Evolutionary conservation across 2,888 invertebrate genomes (phyloP), one percentile per base, ranked within the genome.

Genomic region (Chrysomela aeneicollis): DNA sequence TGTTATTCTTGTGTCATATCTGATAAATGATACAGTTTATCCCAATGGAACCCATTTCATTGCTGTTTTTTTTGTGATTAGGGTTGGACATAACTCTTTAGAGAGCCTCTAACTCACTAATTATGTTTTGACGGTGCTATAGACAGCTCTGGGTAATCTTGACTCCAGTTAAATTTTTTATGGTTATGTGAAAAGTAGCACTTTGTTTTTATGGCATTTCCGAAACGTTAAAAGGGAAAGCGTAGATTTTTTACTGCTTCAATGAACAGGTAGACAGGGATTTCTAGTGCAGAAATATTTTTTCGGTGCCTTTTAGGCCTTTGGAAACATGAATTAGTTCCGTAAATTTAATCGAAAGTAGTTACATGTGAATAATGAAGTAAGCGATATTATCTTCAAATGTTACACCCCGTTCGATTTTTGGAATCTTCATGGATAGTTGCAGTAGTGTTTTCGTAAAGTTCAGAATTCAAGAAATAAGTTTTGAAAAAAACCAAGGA

Each of bases 51-150:
- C 15, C 4, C 42, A 42, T 42, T 42, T 15, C n/a, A 6, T 42
- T 42, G 42, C n/a, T 42, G 42, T 42, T 42, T 42, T 35, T 42
- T 42, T 42, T 2, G 42, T 42, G 42, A 42, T 42, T 42, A 42
- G 42, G 42, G 42, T 15, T 42, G 42, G 42, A 2, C 42, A 42
- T 42, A 2, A 12, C 42, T 42, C 42, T 42, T 42, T 15, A 42
- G 42, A n/a, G 42, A 42, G 10, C 15, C 15, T 42, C 42, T 42
- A 12, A 42, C n/a, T 10, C n/a, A 15, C 42, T 15, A 42, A 42
- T 42, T 42, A 42, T 1, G 42, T 42, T 42, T 15, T 15, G 15
- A 42, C 42, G n/a, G n/a, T 12, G 15, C 15, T 42, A 15, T 42
- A 42, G n/a, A 42, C 42, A 15, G n/a, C 15, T 15, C 42, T 42